These are phyloP conservation scores for Spisula solida DNA, from an alignment of 2,888 invertebrate species.

Conservation along the genomic window DNA sequence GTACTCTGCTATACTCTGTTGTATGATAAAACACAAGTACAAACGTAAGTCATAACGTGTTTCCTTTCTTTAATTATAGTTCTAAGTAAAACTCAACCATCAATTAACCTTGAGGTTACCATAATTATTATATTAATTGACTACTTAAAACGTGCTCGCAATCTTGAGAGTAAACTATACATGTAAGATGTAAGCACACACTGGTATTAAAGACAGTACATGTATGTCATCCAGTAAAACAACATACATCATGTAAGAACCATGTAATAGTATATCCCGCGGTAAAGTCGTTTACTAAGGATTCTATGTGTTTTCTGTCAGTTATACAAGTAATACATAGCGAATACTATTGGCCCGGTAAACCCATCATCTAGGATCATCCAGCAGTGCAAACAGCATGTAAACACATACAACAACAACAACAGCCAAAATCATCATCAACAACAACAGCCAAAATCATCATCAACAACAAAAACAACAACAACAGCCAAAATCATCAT, in stretches of 20 bases:
- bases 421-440: no score
- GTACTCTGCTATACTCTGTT: not conserved
- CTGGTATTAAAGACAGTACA: not conserved
- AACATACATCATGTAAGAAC: not conserved
- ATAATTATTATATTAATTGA: not conserved
- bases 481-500: no score
- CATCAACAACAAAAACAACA: no score
- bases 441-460: no score
- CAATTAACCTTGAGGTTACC: not conserved
- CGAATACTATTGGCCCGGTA: slow-evolving; percentile 5
- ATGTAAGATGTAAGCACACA: no score
- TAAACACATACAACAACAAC: not conserved
- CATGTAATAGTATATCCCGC: not conserved
- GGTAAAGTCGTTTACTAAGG: not conserved
- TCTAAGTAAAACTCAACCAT: not conserved
- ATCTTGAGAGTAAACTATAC: not conserved
- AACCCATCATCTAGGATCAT: not conserved
- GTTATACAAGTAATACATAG: not conserved
- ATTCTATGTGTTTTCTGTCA: not conserved
- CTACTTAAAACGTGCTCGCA: not conserved
- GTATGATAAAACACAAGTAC: not conserved
- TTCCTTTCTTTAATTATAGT: not conserved
- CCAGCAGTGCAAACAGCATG: not conserved
- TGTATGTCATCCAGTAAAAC: not conserved
- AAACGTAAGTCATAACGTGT: not conserved